Evolutionary conservation across 2,113 vertebrate species (phyloP).

Genomic region (Peromyscus polionotus): DNA sequence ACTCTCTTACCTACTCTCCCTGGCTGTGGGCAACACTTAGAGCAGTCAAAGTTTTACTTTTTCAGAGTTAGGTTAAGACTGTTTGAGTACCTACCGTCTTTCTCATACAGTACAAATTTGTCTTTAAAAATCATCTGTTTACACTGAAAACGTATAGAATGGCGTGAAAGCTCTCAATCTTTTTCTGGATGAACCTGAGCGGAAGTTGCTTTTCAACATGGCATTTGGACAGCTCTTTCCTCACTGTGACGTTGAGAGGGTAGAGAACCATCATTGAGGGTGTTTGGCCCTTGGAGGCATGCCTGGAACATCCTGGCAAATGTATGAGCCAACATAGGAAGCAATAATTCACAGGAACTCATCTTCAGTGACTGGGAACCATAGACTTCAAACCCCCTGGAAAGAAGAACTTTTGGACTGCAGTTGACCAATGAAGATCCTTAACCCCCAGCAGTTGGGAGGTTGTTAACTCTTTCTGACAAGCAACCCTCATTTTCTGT

Average conservation of each 20-base stretch:
- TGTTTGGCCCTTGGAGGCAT: conserved; percentile 82
- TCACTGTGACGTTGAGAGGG: conserved; percentile 61
- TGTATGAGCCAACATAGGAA: conserved; percentile 81
- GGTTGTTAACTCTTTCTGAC: conserved; percentile 87
- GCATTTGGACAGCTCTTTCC: conserved; percentile 5
- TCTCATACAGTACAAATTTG: not conserved
- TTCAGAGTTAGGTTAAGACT: conserved; percentile 29
- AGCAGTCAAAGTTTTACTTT: not conserved
- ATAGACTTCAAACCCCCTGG: conserved; percentile 81
- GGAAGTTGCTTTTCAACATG: conserved; percentile 35
- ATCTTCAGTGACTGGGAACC: conserved; percentile 84
- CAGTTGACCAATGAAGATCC: conserved; percentile 86
- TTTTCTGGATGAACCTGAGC: conserved; percentile 1
- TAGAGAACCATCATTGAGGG: conserved; percentile 70
- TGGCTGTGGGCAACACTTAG: not conserved
- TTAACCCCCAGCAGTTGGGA: conserved; percentile 75
- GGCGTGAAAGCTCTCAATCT: not conserved
- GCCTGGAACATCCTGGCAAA: conserved; percentile 84
- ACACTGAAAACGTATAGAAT: conserved; percentile 30
- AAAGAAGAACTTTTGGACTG: conserved; percentile 85
- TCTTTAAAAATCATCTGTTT: conserved; percentile 30
- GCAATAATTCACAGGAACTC: conserved; percentile 87
- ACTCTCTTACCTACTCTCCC: not conserved
- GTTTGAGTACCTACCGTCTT: not conserved
- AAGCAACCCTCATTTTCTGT: conserved; percentile 85